A percentile compares a stretch with the other conserved stretches of the same genome.
phyloP scores from a whole-genome alignment of 2,113 vertebrate species.

The Anseranas semipalmata region DNA sequence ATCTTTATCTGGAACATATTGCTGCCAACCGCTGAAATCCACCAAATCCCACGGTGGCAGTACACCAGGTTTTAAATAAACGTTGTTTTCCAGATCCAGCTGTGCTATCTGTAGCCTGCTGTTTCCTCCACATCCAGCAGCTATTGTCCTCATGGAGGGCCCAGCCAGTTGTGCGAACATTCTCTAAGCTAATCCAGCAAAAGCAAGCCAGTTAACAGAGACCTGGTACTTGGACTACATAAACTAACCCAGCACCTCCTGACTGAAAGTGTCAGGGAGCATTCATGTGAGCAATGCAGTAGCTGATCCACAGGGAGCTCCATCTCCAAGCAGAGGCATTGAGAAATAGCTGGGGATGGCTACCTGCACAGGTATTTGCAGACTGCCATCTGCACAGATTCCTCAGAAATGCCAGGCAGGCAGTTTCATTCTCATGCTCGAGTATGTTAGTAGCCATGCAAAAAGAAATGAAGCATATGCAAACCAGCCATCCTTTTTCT shows the following conservation, averaged over 20 bases:
- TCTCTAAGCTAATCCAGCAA: neutral
- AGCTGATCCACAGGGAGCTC: neutral
- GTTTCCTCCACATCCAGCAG: neutral
- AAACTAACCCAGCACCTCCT: neutral
- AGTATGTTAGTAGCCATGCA: neutral
- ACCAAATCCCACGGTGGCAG: neutral
- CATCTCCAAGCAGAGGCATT: neutral
- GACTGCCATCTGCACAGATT: neutral
- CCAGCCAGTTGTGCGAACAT: neutral
- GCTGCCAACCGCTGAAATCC: neutral
- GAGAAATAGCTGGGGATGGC: neutral
- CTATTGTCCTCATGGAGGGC: neutral
- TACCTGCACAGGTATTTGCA: neutral
- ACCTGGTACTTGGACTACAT: neutral
- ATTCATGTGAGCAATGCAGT: rapidly evolving
- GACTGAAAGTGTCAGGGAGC: neutral
- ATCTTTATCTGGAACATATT: neutral
- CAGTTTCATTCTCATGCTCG: neutral
- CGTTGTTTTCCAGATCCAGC: neutral
- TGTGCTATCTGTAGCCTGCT: neutral
- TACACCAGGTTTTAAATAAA: neutral
- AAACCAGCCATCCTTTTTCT: neutral
- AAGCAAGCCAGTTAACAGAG: neutral
- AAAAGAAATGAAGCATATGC: neutral
- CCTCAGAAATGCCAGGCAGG: neutral